A percentile compares a stretch with the other conserved stretches of the same genome.
Conservation (phyloP, 1,140 invertebrate genomes). For the Ceratoteleas bidentatus region DNA sequence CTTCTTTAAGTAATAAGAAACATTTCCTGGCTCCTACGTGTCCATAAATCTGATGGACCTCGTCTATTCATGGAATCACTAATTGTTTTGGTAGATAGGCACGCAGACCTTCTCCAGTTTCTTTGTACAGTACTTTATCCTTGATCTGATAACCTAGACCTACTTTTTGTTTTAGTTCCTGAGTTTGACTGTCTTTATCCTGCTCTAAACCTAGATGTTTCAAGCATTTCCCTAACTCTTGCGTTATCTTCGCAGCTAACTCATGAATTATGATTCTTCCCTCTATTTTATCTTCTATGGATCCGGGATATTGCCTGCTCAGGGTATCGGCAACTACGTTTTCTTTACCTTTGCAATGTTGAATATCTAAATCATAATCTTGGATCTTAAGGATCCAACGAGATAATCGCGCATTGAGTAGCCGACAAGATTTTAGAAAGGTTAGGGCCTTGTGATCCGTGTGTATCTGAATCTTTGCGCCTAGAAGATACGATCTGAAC, state of each 20-base stretch:
- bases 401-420: background rate
- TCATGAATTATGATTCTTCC: background rate
- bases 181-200: background rate
- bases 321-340: background rate
- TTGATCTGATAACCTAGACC: too few species aligned
- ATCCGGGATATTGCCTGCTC: background rate
- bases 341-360: background rate
- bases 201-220: background rate
- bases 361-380: background rate
- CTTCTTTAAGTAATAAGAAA: too few species aligned
- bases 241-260: background rate
- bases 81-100: background rate
- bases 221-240: background rate
- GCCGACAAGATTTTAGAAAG: background rate
- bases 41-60: too few species aligned
- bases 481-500: background rate
- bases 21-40: too few species aligned
- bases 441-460: background rate
- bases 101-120: background rate
- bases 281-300: background rate
- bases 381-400: background rate
- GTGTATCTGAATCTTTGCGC: background rate
- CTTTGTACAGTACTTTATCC: too few species aligned
- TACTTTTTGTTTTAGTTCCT: background rate
- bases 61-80: too few species aligned